These are phyloP conservation scores for Otus scops DNA, from an alignment of 2,797 vertebrate species.

Conservation along the genomic window DNA sequence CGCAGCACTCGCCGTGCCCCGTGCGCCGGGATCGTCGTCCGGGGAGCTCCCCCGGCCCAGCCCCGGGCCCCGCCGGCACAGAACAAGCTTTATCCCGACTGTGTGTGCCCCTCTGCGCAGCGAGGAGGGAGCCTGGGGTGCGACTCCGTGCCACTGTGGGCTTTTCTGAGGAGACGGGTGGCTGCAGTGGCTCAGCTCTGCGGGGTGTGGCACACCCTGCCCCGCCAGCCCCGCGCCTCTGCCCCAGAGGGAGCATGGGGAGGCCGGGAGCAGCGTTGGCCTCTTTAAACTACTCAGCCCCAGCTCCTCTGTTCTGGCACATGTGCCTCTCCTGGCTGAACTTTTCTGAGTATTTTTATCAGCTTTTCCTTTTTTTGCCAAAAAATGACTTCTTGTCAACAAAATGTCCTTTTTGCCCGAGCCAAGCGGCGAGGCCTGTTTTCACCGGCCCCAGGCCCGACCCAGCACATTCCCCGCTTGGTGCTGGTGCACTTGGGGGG, in stretches of 20 bases:
- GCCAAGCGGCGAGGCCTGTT: background rate
- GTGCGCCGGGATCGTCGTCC: background rate
- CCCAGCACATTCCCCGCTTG: background rate
- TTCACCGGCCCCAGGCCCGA: background rate
- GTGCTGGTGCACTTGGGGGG: background rate
- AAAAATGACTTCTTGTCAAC: conserved; percentile 20
- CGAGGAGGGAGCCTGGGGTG: background rate
- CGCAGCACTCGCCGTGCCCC: background rate
- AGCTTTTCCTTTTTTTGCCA: conserved; percentile 31
- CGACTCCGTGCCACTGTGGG: rapidly evolving
- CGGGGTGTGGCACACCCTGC: background rate
- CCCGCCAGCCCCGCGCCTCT: rapidly evolving
- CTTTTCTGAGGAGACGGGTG: background rate
- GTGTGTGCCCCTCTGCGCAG: rapidly evolving
- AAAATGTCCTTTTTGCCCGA: background rate
- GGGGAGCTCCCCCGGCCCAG: background rate
- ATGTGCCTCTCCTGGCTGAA: background rate
- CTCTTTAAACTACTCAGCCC: background rate
- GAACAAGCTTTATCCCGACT: background rate
- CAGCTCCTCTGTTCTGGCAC: background rate
- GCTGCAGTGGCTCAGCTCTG: background rate
- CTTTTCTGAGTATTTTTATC: conserved; percentile 46
- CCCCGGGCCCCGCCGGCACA: background rate
- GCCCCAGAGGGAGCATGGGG: background rate
- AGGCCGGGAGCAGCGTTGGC: background rate